These are phyloP conservation scores for Limenitis camilla DNA, from an alignment of 2,888 invertebrate genomes.

Conservation along the genomic window DNA sequence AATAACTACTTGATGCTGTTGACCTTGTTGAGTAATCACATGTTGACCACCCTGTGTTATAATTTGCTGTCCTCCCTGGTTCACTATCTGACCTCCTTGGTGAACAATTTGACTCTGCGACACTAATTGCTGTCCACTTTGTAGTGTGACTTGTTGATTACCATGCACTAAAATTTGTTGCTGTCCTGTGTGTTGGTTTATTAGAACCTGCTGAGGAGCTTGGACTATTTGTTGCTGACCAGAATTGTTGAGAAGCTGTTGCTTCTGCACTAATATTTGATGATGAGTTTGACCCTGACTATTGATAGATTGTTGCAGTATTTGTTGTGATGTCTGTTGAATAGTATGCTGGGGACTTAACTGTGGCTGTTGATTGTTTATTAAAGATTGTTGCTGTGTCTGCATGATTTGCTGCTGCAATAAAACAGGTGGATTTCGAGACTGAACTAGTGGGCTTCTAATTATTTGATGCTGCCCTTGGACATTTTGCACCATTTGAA, in stretches of 20 bases:
- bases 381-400: constrained; percentile 63
- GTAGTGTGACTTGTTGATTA: constrained; percentile 66
- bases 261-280: constrained; percentile 70
- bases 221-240: constrained; percentile 69
- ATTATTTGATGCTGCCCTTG: constrained; percentile 72
- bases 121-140: constrained; percentile 64
- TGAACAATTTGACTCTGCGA: constrained; percentile 67
- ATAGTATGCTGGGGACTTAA: constrained; percentile 71
- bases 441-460: constrained; percentile 62
- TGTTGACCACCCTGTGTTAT: constrained; percentile 68
- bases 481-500: constrained; percentile 69
- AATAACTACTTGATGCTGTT: constrained; percentile 66
- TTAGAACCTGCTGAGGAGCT: constrained; percentile 70
- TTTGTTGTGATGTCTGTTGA: constrained; percentile 74
- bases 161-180: constrained; percentile 69
- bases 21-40: constrained; percentile 65
- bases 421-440: constrained; percentile 66
- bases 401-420: constrained; percentile 76
- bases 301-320: constrained; percentile 75
- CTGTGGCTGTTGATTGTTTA: constrained; percentile 62
- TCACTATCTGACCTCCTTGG: constrained; percentile 62
- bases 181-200: constrained; percentile 66
- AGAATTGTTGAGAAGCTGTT: constrained; percentile 73
- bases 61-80: constrained; percentile 60
- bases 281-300: constrained; percentile 69